A percentile compares a stretch with the other conserved stretches of the same genome.
These are phyloP conservation scores for Lontra canadensis DNA, from an alignment of 2,113 vertebrate species.

Conservation along the genomic window DNA sequence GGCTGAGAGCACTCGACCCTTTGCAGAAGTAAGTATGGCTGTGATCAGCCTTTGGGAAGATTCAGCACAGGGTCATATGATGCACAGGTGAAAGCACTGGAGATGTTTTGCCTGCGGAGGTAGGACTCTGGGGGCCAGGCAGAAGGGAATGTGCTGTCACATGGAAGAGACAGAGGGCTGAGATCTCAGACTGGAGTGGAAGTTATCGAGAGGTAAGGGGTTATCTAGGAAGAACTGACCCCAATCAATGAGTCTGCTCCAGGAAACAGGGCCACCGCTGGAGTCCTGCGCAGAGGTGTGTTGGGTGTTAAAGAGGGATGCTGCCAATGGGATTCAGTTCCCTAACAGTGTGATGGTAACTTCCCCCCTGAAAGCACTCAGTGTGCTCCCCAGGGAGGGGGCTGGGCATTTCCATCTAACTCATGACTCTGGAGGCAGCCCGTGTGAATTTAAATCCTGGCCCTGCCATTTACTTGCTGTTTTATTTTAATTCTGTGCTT, in stretches of 20 bases:
- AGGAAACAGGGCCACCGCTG: not conserved
- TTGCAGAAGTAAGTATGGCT: not conserved
- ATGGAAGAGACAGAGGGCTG: not conserved
- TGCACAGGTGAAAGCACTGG: not conserved
- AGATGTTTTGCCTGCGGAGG: not conserved
- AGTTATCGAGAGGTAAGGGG: not conserved
- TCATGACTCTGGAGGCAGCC: not conserved
- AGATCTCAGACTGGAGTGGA: not conserved
- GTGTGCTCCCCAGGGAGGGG: no score
- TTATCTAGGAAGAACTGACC: not conserved
- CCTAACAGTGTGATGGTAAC: accelerated
- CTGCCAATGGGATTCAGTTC: not conserved
- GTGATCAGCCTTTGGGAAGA: no score
- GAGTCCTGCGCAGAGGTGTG: not conserved
- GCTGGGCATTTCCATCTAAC: not conserved
- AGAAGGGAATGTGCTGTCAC: not conserved
- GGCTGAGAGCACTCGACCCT: not conserved
- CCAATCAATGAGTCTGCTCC: not conserved
- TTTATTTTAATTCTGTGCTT: not conserved
- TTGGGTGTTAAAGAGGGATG: not conserved
- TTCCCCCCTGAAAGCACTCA: accelerated
- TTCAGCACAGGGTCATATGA: accelerated
- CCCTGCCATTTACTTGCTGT: not conserved
- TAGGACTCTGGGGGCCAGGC: not conserved
- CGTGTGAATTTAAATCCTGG: not conserved